A percentile compares a stretch with the other conserved stretches of the same genome.
Conservation (phyloP, 2,797 vertebrate genomes). For the Falco naumanni region DNA sequence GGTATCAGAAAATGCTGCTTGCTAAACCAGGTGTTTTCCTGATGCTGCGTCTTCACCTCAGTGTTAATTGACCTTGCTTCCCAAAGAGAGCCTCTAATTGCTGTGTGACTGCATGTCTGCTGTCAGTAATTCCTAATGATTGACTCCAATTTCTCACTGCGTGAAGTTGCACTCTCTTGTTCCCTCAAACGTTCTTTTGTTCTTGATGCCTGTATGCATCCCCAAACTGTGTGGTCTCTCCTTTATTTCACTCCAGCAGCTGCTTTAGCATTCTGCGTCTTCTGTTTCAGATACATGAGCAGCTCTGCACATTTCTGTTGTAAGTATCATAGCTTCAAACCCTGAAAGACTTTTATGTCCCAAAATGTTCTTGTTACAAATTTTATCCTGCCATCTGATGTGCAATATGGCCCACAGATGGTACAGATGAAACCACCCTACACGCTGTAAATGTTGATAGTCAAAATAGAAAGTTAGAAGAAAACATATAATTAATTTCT, state of each 20-base stretch:
- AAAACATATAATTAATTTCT: constrained; percentile 16
- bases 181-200: constrained; percentile 18
- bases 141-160: neutral
- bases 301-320: neutral
- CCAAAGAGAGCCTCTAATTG: neutral
- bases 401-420: constrained; percentile 58
- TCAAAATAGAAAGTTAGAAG: constrained; percentile 40
- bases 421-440: neutral
- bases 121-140: neutral
- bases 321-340: constrained; percentile 18
- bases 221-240: constrained; percentile 25
- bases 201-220: neutral
- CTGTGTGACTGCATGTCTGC: neutral
- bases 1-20: neutral
- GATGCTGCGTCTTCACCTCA: neutral
- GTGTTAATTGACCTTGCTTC: neutral
- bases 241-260: constrained; percentile 46
- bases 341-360: constrained; percentile 12
- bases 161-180: neutral
- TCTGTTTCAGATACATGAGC: constrained; percentile 27
- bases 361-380: neutral
- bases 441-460: constrained; percentile 37
- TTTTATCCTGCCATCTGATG: constrained; percentile 59
- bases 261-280: neutral
- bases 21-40: neutral